Evolutionary conservation across 2,888 invertebrate species (phyloP).

Genomic region (Chloromyia formosa): DNA sequence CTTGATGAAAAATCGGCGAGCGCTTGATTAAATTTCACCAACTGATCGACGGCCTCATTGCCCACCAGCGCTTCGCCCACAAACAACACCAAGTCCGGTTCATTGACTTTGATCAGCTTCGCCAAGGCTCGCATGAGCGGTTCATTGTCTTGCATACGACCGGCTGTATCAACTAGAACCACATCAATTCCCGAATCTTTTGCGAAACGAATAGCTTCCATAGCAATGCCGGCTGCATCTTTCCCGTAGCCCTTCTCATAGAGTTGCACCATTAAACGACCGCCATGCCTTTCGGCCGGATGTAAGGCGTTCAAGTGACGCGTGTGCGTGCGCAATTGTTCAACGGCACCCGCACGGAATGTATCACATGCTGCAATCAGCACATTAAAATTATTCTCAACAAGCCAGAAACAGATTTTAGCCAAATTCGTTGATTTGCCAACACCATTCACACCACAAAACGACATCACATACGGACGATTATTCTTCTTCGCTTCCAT

Average conservation of each 20-base stretch:
- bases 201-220: conserved; percentile 94
- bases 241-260: conserved; percentile 99
- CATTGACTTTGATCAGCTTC: conserved; percentile 96
- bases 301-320: conserved; percentile 93
- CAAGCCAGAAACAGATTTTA: conserved; percentile 99
- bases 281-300: conserved; percentile 76
- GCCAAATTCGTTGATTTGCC: conserved; percentile 99
- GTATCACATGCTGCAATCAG: conserved; percentile 99
- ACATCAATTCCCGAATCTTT: conserved; percentile 84
- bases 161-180: conserved; percentile 98
- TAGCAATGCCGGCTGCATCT: conserved; percentile 97
- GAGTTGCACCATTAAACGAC: conserved; percentile 86
- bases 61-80: conserved; percentile 99
- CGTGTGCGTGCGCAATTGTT: conserved; percentile 95
- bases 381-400: conserved; percentile 95
- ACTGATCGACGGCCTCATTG: conserved; percentile 99
- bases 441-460: conserved; percentile 99
- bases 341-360: conserved; percentile 98
- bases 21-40: conserved; percentile 98
- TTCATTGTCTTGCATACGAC: conserved; percentile 99
- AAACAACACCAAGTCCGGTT: conserved; percentile 97
- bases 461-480: conserved; percentile 95
- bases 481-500: conserved; percentile 84
- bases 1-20: conserved; percentile 89
- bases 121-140: conserved; percentile 98